Conservation (phyloP, 2,888 invertebrate species). For the Gryllus longicercus region DNA sequence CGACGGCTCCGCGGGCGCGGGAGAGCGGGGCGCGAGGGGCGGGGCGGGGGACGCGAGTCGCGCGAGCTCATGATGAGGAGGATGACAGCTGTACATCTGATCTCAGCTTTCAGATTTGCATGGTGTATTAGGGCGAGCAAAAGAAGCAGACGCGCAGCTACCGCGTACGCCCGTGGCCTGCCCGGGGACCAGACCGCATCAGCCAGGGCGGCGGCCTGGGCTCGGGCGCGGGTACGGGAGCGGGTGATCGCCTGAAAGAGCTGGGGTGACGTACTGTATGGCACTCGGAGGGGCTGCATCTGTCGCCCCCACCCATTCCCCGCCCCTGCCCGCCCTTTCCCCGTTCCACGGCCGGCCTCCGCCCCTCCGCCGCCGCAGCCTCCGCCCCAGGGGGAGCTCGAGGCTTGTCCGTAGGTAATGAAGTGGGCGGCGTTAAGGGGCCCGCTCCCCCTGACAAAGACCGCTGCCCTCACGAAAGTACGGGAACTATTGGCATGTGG, state of each 20-base stretch:
- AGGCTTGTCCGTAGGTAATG: neutral
- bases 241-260: neutral
- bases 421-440: neutral
- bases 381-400: neutral
- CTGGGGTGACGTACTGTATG: neutral
- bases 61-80: neutral
- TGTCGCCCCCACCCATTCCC: neutral
- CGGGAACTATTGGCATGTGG: slow-evolving; percentile 8
- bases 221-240: neutral
- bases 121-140: slow-evolving; percentile 9
- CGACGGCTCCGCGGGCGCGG: slow-evolving; percentile 20
- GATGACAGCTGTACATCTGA: slow-evolving; percentile 1
- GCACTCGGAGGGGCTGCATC: slow-evolving; percentile 19
- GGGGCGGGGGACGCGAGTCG: slow-evolving; percentile 21
- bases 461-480: neutral
- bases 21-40: neutral
- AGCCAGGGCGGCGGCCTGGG: neutral
- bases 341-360: neutral
- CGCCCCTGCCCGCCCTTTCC: neutral
- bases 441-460: neutral
- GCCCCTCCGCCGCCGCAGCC: neutral
- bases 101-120: neutral
- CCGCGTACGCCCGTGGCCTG: neutral
- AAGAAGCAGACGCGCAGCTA: neutral
- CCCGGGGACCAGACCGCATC: neutral